Base-by-base conservation (phyloP, 2,888 invertebrate genomes). In the Ceraclea dissimilis region DNA sequence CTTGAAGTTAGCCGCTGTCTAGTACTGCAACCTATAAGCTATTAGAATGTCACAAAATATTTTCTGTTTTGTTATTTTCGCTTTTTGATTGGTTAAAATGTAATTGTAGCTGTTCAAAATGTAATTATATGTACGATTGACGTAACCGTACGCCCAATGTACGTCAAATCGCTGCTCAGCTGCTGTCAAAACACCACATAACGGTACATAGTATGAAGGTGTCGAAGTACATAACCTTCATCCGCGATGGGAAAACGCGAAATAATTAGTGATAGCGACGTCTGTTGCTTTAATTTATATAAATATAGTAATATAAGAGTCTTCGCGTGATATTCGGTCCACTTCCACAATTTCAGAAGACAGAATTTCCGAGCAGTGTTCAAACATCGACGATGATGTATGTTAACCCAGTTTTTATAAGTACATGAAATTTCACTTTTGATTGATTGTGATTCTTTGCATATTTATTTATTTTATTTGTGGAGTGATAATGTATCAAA, bases 321-420 rank as follows among this genome's bases (percentile, higher is more conserved):
- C 49, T 51, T 47, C 43, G 54, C 58, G 55, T 58, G 55, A 58
- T 56, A 56, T 33, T 8, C 51, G 46, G 51, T 31, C 47, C 39
- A 22, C 43, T 51, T 58, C 33, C 58, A 58, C 58, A 31, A 58
- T 58, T 58, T 51, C 58, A 54, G 51, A 55, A 54, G 55, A 58
- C 33, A 52, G 22, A 51, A 55, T 54, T 52, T 16, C 43, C 54
- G 58, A 52, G 54, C 31, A 58, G 47, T 47, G 53, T 51, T 53
- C 50, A 52, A 44, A 57, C 49, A 54, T 52, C 52, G 55, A 54
- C 39, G 52, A 58, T 55, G 58, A 58, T 54, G 58, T 58, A 55
- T 46, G 58, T 58, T 54, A 54, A 54, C 54, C 54, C 39, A 49
- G 31, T 54, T 54, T 46, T 33, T 54, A 39, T 49, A 26, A 26